Conservation (phyloP, 2,888 invertebrate species). For the Sphaerophoria rueppellii region DNA sequence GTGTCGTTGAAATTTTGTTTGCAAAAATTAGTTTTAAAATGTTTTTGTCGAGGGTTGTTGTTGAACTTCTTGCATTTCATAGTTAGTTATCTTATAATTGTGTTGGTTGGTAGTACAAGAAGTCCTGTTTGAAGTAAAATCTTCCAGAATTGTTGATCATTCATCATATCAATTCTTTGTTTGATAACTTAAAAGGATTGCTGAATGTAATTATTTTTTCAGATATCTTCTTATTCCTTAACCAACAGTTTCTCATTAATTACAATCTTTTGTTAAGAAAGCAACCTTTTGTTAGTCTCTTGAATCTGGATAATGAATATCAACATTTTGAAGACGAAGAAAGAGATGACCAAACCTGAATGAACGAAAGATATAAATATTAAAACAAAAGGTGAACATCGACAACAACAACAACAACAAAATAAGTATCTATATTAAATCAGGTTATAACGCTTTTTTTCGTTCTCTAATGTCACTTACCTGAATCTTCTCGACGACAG, state of each 20-base stretch:
- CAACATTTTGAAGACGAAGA: not conserved
- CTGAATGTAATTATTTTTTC: not conserved
- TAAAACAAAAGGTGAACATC: not conserved
- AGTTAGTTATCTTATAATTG: constrained; percentile 29
- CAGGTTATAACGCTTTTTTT: constrained; percentile 19
- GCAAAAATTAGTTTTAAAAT: constrained; percentile 40
- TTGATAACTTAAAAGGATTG: too few relatives aligned
- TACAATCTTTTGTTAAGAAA: not conserved
- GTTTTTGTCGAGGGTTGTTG: constrained; percentile 32
- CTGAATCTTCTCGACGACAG: constrained; percentile 13
- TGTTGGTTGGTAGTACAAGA: constrained; percentile 33
- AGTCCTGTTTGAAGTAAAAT: not conserved
- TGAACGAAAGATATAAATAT: not conserved
- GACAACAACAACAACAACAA: constrained; percentile 5
- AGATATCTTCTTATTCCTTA: not conserved
- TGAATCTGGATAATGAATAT: not conserved
- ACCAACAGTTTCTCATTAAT: not conserved
- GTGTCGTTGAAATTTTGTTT: constrained; percentile 69
- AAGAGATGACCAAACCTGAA: constrained; percentile 24
- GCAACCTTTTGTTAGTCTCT: not conserved
- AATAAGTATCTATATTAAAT: not conserved
- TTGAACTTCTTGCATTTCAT: constrained; percentile 57
- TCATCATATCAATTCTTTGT: too few relatives aligned
- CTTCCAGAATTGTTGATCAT: not conserved
- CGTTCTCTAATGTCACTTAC: constrained; percentile 32